Percentiles rank a stretch among this genome's conserved stretches.
These are phyloP conservation scores for Chelmon rostratus DNA, from an alignment of 2,797 vertebrate genomes.

Conservation along the genomic window DNA sequence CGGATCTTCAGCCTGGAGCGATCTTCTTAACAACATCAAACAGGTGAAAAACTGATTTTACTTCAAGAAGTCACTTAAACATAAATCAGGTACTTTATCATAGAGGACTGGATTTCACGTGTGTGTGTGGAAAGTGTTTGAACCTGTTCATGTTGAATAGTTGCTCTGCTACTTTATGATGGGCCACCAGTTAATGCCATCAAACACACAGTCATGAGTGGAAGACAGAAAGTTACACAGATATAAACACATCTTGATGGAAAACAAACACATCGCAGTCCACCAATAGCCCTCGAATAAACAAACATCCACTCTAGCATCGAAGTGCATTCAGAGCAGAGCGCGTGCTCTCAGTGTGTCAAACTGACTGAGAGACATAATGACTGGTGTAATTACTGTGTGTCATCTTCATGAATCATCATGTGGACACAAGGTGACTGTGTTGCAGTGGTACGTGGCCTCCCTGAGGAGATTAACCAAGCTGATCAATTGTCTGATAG, in stretches of 20 bases:
- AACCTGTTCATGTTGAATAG: not conserved
- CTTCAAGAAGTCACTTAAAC: too few species aligned
- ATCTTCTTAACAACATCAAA: too few species aligned
- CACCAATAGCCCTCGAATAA: slow-evolving; percentile 40
- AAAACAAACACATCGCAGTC: slow-evolving; percentile 64
- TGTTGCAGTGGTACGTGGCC: not conserved
- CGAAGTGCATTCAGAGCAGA: slow-evolving; percentile 49
- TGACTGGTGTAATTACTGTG: slow-evolving; percentile 26
- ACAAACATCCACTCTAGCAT: slow-evolving; percentile 40
- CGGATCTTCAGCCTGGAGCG: too few species aligned
- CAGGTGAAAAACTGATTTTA: too few species aligned
- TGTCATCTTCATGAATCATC: slow-evolving; percentile 27
- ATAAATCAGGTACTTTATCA: too few species aligned
- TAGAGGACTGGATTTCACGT: too few species aligned
- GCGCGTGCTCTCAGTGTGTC: slow-evolving; percentile 9
- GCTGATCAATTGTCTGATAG: not conserved
- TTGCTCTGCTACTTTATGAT: not conserved
- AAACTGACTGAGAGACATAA: slow-evolving; percentile 21
- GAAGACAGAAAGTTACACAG: not conserved
- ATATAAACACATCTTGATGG: slow-evolving; percentile 61
- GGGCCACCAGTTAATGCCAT: not conserved
- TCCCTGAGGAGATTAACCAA: slow-evolving; percentile 5
- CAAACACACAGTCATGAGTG: not conserved
- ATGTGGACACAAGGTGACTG: not conserved
- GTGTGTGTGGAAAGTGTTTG: too few species aligned